A percentile compares a stretch with the other conserved stretches of the same genome.
Evolutionary conservation across 2,113 vertebrate genomes (phyloP).

Genomic region (Poeciliopsis retropinna): DNA sequence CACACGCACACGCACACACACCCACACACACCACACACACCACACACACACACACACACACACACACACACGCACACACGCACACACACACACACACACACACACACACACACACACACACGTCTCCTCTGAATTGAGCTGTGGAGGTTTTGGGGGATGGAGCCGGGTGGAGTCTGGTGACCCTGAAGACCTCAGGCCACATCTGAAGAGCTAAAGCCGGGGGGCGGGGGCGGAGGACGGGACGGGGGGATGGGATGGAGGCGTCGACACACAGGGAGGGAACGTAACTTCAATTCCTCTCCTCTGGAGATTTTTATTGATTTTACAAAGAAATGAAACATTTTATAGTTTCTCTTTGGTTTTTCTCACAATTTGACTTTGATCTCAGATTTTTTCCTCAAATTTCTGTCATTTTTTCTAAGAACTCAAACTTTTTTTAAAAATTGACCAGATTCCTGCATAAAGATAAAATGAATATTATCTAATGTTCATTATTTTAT

Average conservation of each 20-base stretch:
- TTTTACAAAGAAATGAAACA: not conserved
- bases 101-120: too few relatives aligned
- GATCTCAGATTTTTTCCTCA: too few relatives aligned
- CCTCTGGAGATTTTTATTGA: slow-evolving; percentile 35
- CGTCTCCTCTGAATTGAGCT: slow-evolving; percentile 52
- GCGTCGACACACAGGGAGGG: slow-evolving; percentile 29
- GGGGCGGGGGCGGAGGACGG: slow-evolving; percentile 22
- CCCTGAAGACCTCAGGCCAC: slow-evolving; percentile 63
- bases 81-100: too few relatives aligned
- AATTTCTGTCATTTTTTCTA: too few relatives aligned
- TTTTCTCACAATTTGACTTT: too few relatives aligned
- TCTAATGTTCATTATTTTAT: too few relatives aligned
- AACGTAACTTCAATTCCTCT: slow-evolving; percentile 50
- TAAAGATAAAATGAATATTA: not conserved
- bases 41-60: slow-evolving; percentile 13
- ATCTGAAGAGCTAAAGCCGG: slow-evolving; percentile 18
- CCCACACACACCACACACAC: slow-evolving; percentile 11
- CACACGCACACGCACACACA: slow-evolving; percentile 16
- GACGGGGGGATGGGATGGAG: slow-evolving; percentile 13
- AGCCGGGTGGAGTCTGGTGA: slow-evolving; percentile 45
- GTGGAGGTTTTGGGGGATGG: slow-evolving; percentile 12
- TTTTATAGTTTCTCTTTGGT: too few relatives aligned
- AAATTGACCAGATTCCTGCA: not conserved
- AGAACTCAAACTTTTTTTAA: not conserved
- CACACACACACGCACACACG: slow-evolving; percentile 11